These are phyloP conservation scores for Theretra japonica DNA, from an alignment of 2,888 invertebrate genomes.

Conservation along the genomic window DNA sequence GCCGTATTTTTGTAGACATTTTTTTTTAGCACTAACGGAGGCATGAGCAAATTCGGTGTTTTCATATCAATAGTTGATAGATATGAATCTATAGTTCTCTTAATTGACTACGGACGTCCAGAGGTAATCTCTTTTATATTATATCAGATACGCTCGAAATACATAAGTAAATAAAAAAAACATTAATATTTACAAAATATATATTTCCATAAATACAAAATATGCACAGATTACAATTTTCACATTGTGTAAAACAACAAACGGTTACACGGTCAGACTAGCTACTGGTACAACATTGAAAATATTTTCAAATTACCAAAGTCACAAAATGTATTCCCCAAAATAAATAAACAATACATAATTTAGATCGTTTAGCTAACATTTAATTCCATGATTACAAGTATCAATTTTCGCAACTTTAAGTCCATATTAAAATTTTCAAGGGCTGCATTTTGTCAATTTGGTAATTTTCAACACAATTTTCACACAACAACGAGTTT, in stretches of 20 bases:
- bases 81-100: no score
- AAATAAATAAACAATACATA: neutral
- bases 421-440: neutral
- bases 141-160: no score
- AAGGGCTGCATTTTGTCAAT: constrained; percentile 8
- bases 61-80: no score
- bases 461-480: neutral
- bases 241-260: constrained; percentile 14
- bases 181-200: constrained; percentile 51
- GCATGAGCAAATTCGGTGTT: no score
- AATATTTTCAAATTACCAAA: neutral
- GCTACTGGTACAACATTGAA: constrained; percentile 7
- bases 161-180: constrained; percentile 51
- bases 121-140: no score
- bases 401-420: neutral
- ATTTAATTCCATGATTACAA: no score
- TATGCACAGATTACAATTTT: constrained; percentile 29
- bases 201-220: constrained; percentile 33
- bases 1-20: no score
- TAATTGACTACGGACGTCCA: no score
- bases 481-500: constrained; percentile 2
- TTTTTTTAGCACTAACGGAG: no score
- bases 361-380: neutral
- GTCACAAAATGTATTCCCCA: neutral
- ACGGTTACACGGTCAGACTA: constrained; percentile 22